Evolutionary conservation across 2,888 invertebrate species (phyloP).

Genomic region (Lasioglossum zephyrum): DNA sequence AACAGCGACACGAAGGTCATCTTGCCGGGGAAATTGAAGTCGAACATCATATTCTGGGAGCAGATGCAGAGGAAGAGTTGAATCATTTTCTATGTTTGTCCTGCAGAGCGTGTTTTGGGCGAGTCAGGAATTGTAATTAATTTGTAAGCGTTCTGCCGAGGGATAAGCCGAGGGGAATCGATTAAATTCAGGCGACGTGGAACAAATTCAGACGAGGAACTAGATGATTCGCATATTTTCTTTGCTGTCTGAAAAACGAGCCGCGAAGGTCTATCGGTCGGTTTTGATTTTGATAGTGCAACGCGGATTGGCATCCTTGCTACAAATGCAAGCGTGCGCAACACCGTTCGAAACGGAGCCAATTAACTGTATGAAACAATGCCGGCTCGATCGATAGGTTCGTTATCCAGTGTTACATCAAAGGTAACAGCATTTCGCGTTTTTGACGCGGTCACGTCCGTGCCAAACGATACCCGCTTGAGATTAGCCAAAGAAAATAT

Average conservation of each 20-base stretch:
- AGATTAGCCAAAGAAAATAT: slow-evolving; percentile 75
- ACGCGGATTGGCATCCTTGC: slow-evolving; percentile 68
- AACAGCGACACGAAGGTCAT: slow-evolving; percentile 72
- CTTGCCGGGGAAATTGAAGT: slow-evolving; percentile 79
- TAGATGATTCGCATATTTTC: slow-evolving; percentile 16
- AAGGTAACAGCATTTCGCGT: slow-evolving; percentile 18
- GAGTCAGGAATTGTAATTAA: not conserved
- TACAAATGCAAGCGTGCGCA: slow-evolving; percentile 62
- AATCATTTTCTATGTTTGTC: not conserved
- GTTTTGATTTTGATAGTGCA: not conserved
- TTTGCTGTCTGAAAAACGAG: not conserved
- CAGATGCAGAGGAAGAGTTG: slow-evolving; percentile 76
- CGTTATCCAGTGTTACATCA: not conserved
- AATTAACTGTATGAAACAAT: slow-evolving; percentile 26
- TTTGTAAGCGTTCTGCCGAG: not conserved
- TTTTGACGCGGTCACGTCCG: slow-evolving; percentile 60
- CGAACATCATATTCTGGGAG: slow-evolving; percentile 82
- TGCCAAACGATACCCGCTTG: slow-evolving; percentile 74
- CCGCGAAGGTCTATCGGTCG: not conserved
- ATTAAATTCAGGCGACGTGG: not conserved
- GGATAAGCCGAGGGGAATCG: not conserved
- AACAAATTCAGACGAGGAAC: not conserved
- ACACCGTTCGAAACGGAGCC: slow-evolving; percentile 38
- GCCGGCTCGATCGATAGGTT: slow-evolving; percentile 12
- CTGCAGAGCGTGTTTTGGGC: no score